phyloP scores from a whole-genome alignment of 2,797 vertebrate species.

The Sparus aurata region DNA sequence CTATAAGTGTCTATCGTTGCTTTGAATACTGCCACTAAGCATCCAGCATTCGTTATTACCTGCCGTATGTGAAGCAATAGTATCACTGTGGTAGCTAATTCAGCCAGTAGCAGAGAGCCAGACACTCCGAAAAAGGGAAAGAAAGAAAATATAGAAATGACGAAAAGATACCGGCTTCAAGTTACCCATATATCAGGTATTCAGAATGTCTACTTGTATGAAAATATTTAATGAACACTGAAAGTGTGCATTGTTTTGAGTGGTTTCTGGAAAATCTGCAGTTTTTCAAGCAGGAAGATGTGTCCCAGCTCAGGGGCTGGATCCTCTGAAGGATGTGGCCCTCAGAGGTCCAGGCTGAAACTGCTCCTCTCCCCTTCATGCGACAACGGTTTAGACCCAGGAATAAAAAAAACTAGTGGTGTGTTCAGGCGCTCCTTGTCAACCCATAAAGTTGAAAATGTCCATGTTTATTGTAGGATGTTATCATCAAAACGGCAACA shows the following conservation, averaged over 20 bases:
- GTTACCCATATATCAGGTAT: conserved; percentile 42
- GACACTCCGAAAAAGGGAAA: conserved; percentile 24
- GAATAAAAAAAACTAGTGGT: background rate
- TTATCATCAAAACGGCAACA: background rate
- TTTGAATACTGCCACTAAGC: conserved; percentile 59
- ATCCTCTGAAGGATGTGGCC: background rate
- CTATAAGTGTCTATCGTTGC: conserved; percentile 27
- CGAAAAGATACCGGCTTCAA: conserved; percentile 44
- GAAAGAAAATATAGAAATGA: conserved; percentile 12
- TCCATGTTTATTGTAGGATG: background rate
- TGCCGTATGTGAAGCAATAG: conserved; percentile 73
- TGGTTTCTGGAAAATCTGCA: background rate
- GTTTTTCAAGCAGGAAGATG: background rate
- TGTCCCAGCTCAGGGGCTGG: conserved; percentile 1
- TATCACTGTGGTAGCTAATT: conserved; percentile 67
- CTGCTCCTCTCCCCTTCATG: background rate
- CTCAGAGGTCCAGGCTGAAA: conserved; percentile 15
- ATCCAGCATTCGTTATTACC: conserved; percentile 46
- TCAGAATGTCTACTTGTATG: conserved; percentile 5
- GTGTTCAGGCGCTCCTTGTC: conserved; percentile 21
- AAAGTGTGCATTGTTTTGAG: background rate
- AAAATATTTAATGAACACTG: conserved; percentile 8
- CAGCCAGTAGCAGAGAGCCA: conserved; percentile 49
- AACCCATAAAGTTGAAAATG: background rate
- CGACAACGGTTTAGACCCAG: background rate